Base-by-base conservation (phyloP, 2,888 invertebrate genomes). In the Synanthedon andrenaeformis region DNA sequence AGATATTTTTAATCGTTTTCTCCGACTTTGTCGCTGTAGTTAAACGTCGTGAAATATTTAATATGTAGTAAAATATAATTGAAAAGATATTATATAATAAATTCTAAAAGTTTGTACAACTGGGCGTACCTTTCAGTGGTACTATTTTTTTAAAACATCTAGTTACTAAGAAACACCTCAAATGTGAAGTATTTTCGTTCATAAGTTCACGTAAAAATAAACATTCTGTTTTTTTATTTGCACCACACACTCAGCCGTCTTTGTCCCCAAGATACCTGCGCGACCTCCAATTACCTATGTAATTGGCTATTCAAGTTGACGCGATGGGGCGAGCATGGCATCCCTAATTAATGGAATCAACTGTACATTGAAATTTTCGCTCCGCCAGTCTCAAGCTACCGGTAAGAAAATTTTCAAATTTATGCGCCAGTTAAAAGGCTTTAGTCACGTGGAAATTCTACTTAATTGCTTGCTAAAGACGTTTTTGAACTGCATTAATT, bases 251-350 rank as follows among this genome's bases (percentile, higher is more conserved):
- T 56, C 62, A 55, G 58, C 55, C 62, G 64, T 70, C 78, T 78
- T 77, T 78, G 76, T 79, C 73, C 67, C 67, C 66, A 69, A 79
- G 82, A 78, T 80, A 84, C 83, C 84, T 82, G 77, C 74, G 72
- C 77, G 76, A 79, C 82, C 79, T 74, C 76, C 84, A 85, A 87
- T 87, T 86, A 85, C 78, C 82, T 76, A 67, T 82, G 81, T 85
- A 87, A 86, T 86, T 86, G 85, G 83, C 82, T 80, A 85, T 85
- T 84, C 82, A 84, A 78, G 69, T 78, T 74, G 70, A 73, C 71
- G 74, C 80, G 74, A 82, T 77, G 76, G 74, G 49, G 49, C 49
- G 49, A 49, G 49, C 49, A 23, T 23, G 49, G 49, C 49, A 49
- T 49, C 49, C 19, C 49, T 49, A 49, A 49, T 49, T 49, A 49